Conservation (phyloP, 2,888 invertebrate species). For the Aphrophora alni region DNA sequence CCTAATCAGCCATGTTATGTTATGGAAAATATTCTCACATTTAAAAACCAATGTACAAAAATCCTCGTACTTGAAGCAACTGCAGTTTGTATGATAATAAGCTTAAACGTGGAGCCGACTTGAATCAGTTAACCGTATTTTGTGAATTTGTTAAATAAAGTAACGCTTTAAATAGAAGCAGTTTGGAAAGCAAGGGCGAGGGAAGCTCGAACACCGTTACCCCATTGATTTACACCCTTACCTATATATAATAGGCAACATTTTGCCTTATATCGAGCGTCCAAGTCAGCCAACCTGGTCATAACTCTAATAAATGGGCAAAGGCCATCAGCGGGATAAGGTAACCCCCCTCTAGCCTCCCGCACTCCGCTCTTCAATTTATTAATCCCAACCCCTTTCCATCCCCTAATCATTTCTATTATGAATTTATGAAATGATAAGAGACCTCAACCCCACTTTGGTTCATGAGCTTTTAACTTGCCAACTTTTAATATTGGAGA, state of each 20-base stretch:
- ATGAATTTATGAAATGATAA: constrained; percentile 9
- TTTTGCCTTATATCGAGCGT: constrained; percentile 36
- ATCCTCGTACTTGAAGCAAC: too few relatives aligned
- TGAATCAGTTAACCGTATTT: background rate
- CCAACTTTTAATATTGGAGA: background rate
- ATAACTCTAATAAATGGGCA: constrained; percentile 38
- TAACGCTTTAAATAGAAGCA: background rate
- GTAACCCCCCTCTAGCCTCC: background rate
- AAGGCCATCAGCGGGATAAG: constrained; percentile 30
- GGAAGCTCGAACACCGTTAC: background rate
- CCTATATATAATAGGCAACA: constrained; percentile 40
- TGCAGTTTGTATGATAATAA: too few relatives aligned
- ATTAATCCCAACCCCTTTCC: constrained; percentile 6
- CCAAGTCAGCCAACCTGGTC: constrained; percentile 24
- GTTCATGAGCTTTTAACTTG: background rate
- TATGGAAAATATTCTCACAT: too few relatives aligned
- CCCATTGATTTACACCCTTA: constrained; percentile 9
- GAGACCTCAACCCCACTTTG: background rate
- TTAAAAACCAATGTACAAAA: too few relatives aligned
- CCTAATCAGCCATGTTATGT: too few relatives aligned
- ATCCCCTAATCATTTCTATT: constrained; percentile 6
- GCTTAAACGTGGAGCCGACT: background rate
- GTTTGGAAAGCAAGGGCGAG: background rate
- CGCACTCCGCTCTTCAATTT: background rate
- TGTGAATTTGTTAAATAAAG: background rate